These are phyloP conservation scores for Papilio elwesi DNA, from an alignment of 2,888 invertebrate genomes.

Conservation along the genomic window DNA sequence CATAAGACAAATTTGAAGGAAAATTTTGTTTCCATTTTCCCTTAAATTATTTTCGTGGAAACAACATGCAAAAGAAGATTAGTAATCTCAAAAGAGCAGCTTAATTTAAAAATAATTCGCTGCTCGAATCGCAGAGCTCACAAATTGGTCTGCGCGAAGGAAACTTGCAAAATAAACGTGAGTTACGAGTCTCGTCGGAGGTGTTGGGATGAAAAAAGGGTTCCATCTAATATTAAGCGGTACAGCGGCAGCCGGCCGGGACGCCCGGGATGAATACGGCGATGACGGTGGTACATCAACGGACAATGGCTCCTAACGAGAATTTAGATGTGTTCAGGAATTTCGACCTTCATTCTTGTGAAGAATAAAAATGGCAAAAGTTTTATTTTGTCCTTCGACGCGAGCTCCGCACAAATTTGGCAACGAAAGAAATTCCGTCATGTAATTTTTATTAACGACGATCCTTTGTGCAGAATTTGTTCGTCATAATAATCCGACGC, in stretches of 20 bases:
- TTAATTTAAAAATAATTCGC: constrained; percentile 32
- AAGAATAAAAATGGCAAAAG: constrained; percentile 39
- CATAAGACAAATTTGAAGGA: constrained; percentile 23
- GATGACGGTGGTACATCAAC: constrained; percentile 40
- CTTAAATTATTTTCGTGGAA: constrained; percentile 5
- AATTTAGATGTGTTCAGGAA: constrained; percentile 45
- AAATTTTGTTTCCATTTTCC: constrained; percentile 14
- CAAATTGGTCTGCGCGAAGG: constrained; percentile 30
- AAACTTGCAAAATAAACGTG: constrained; percentile 34
- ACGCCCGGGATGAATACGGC: constrained; percentile 29
- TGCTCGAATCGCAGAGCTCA: constrained; percentile 22
- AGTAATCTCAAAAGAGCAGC: constrained; percentile 18
- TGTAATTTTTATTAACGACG: constrained; percentile 36
- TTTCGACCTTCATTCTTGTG: constrained; percentile 36
- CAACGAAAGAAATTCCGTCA: constrained; percentile 14
- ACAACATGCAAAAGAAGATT: constrained; percentile 22
- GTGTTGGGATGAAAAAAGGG: constrained; percentile 39
- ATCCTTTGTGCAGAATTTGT: constrained; percentile 25
- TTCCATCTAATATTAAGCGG: constrained; percentile 39
- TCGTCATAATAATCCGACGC: constrained; percentile 10
- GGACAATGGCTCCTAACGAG: constrained; percentile 50
- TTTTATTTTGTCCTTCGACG: constrained; percentile 31
- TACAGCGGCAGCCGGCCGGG: neutral
- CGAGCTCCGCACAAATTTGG: constrained; percentile 5
- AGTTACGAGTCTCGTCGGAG: constrained; percentile 33